Conservation (phyloP, 2,888 invertebrate genomes). For the Meliscaeva auricollis region DNA sequence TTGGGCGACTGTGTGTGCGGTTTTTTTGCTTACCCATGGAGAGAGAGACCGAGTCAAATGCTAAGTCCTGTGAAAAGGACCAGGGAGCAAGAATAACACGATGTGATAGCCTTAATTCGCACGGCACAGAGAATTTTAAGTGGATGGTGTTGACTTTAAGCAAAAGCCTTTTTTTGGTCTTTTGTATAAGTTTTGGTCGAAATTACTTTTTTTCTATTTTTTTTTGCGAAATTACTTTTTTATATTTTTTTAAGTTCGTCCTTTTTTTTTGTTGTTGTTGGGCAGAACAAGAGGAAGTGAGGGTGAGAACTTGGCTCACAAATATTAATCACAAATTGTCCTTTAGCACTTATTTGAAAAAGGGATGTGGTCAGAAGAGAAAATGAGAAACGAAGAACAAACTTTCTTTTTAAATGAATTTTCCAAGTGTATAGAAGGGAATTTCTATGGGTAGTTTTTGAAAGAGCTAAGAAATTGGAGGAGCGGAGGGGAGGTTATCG, state of each 20-base stretch:
- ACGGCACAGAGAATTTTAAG: slow-evolving; percentile 68
- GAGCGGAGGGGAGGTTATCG: no score
- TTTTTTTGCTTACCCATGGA: slow-evolving; percentile 58
- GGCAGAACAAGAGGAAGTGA: background rate
- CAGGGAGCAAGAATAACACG: slow-evolving; percentile 66
- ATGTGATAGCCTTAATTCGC: slow-evolving; percentile 73
- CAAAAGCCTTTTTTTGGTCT: slow-evolving; percentile 47
- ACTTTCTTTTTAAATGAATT: slow-evolving; percentile 61
- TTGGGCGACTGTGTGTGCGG: slow-evolving; percentile 68
- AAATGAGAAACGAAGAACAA: slow-evolving; percentile 51
- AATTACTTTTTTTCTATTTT: slow-evolving; percentile 53
- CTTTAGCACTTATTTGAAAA: slow-evolving; percentile 53
- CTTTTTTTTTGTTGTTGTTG: background rate
- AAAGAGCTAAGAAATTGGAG: background rate
- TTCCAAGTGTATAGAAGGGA: slow-evolving; percentile 17
- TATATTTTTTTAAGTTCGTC: background rate
- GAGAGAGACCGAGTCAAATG: slow-evolving; percentile 38
- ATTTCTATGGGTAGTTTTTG: background rate
- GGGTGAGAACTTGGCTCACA: slow-evolving; percentile 43
- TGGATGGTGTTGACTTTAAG: slow-evolving; percentile 61
- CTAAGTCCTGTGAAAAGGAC: slow-evolving; percentile 46
- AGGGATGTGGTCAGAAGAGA: slow-evolving; percentile 31
- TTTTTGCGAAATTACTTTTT: no score
- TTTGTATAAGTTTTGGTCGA: slow-evolving; percentile 41
- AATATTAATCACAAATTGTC: slow-evolving; percentile 75